Percentiles rank a stretch among this genome's conserved stretches.
Evolutionary conservation across 92 coral and sea anemone species (phyloP).

Genomic region (Plumapathes pennacea): DNA sequence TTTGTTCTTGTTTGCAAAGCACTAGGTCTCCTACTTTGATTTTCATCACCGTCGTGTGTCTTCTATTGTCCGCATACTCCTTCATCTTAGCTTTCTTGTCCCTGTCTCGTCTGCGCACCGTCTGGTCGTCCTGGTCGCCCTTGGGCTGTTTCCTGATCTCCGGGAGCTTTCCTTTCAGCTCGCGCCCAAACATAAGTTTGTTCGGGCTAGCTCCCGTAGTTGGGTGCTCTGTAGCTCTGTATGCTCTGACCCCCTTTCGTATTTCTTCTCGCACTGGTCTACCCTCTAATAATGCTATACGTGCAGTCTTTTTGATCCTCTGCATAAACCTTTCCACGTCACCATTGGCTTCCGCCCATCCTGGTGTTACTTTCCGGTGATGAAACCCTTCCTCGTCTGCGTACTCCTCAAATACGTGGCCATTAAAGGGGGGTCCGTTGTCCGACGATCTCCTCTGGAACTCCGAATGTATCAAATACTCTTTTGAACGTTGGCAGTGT

Average conservation of each 20-base stretch:
- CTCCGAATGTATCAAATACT: slow-evolving; percentile 26
- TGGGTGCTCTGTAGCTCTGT: slow-evolving; percentile 30
- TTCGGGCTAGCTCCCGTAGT: slow-evolving; percentile 30
- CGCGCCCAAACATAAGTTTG: slow-evolving; percentile 26
- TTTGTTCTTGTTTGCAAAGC: slow-evolving; percentile 14
- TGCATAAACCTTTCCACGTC: slow-evolving; percentile 36
- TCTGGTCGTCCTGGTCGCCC: slow-evolving; percentile 5
- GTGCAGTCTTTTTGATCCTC: slow-evolving; percentile 14
- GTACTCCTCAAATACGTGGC: slow-evolving; percentile 13
- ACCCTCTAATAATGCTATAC: slow-evolving; percentile 17
- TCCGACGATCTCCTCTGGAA: slow-evolving; percentile 16
- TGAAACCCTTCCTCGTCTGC: slow-evolving; percentile 37
- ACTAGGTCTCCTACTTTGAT: slow-evolving; percentile 32
- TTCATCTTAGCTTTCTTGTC: slow-evolving; percentile 19
- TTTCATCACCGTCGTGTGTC: slow-evolving; percentile 8
- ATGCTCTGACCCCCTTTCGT: slow-evolving; percentile 20
- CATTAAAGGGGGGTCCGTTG: slow-evolving; percentile 37
- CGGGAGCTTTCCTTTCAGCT: slow-evolving; percentile 24
- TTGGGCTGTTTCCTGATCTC: neutral
- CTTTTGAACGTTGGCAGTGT: slow-evolving; percentile 10
- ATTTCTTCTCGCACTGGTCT: slow-evolving; percentile 19
- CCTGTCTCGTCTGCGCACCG: slow-evolving; percentile 8
- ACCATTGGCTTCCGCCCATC: slow-evolving; percentile 29
- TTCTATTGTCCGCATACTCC: slow-evolving; percentile 13
- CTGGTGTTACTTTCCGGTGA: slow-evolving; percentile 21